Evolutionary conservation across 2,797 vertebrate genomes (phyloP).

Genomic region (Zalophus californianus): DNA sequence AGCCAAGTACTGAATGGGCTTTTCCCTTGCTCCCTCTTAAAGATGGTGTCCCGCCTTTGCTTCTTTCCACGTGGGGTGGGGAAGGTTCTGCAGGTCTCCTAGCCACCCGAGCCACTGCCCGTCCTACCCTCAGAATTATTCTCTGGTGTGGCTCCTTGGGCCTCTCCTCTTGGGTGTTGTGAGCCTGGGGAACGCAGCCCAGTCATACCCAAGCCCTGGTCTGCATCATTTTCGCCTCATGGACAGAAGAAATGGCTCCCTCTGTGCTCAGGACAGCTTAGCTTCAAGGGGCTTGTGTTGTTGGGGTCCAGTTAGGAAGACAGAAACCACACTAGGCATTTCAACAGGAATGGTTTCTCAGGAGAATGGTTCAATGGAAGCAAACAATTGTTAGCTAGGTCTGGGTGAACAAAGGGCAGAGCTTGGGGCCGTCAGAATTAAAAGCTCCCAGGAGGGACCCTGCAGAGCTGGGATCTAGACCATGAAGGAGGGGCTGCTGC

Average conservation of each 20-base stretch:
- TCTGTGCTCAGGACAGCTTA: background rate
- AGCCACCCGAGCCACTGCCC: background rate
- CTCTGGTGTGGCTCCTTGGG: background rate
- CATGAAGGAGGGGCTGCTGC: background rate
- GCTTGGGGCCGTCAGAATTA: background rate
- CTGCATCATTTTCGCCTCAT: background rate
- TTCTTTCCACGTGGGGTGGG: background rate
- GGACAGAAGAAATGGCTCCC: rapidly evolving
- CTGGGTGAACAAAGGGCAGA: background rate
- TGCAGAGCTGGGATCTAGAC: background rate
- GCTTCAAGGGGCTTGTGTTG: background rate
- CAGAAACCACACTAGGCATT: background rate
- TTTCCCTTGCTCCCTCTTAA: background rate
- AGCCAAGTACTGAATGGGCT: background rate
- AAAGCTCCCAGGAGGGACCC: background rate
- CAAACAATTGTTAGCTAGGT: background rate
- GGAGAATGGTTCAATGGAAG: background rate
- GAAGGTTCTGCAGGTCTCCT: background rate
- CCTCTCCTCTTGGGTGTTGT: background rate
- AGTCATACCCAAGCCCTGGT: background rate
- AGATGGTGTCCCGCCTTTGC: background rate
- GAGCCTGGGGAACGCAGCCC: background rate
- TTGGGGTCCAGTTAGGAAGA: background rate
- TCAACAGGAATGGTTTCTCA: background rate
- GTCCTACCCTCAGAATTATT: background rate